Evolutionary conservation across 2,113 vertebrate genomes (phyloP), one percentile per base, ranked within the genome.

Genomic region (Silurus meridionalis): DNA sequence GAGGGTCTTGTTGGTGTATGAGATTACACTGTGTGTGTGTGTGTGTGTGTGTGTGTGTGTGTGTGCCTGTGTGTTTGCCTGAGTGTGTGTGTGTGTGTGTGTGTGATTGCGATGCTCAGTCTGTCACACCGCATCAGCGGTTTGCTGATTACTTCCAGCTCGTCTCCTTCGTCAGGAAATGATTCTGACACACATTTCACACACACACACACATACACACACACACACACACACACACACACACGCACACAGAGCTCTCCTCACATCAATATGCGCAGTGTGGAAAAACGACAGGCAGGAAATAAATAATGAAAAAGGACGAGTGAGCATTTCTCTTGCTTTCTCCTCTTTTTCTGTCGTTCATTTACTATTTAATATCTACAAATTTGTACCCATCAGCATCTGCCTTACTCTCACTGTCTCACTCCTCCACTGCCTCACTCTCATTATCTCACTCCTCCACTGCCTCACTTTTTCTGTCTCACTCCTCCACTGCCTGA

Each of bases 121-220:
- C 94, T 95, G 94, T 95, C 94, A 94, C 92, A 93, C 92, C 93
- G 93, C 93, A 95, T 95, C 94, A 95, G 94, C 90, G 93, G 93
- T 92, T 91, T 92, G 88, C 93, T 94, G 94, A 95, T 95, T 95
- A 95, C 95, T 94, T 95, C 95, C 93, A 95, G 94, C 94, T 94
- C 94, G 94, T 95, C 94, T 94, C 94, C 92, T 93, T 94, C 93
- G 92, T 94, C 94, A 94, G 93, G 93, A 94, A 95, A 95, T 95
- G 92, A 94, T 94, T 95, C 92, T 95, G 95, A 80, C 79, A 94
- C 94, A 92, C 92, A 89, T 55, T 25, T 50, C 90, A 93, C 94
- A 93, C 93, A 94, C 94, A 94, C 94, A 92, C 93, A 93, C 94
- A 93, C 93, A 94, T 94, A 94, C 94, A 92, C 93, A 55, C 75